Conservation (phyloP, 1,140 invertebrate genomes). For the Drosophila littoralis region DNA sequence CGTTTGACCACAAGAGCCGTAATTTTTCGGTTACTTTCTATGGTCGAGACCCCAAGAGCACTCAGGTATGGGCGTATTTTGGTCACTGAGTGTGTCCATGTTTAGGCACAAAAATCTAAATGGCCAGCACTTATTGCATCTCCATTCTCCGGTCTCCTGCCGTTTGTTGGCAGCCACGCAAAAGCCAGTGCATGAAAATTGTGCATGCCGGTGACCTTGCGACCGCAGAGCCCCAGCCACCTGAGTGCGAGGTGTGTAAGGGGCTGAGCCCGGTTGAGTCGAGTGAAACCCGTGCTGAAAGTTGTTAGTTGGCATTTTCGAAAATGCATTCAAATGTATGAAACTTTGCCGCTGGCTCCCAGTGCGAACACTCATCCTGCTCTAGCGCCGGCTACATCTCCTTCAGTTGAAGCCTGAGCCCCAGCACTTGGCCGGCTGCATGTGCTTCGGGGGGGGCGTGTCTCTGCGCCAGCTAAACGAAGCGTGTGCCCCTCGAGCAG, state of each 20-base stretch:
- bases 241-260: slow-evolving; percentile 31
- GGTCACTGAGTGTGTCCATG: slow-evolving; percentile 21
- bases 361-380: background rate
- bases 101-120: slow-evolving; percentile 43
- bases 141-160: background rate
- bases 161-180: slow-evolving; percentile 15
- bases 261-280: background rate
- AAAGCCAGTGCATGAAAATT: slow-evolving; percentile 21
- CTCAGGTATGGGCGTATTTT: slow-evolving; percentile 20
- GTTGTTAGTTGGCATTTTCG: slow-evolving; percentile 50
- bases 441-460: slow-evolving; percentile 29
- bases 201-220: slow-evolving; percentile 40
- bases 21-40: slow-evolving; percentile 80
- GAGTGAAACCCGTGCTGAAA: slow-evolving; percentile 12
- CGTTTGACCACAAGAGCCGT: slow-evolving; percentile 75
- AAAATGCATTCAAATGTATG: slow-evolving; percentile 56
- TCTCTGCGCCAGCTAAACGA: slow-evolving; percentile 51
- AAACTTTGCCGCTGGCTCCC: slow-evolving; percentile 26
- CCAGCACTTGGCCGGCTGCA: slow-evolving; percentile 20
- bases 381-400: background rate
- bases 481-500: slow-evolving; percentile 42
- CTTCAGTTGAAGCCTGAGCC: slow-evolving; percentile 4
- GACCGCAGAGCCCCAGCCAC: slow-evolving; percentile 28
- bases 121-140: slow-evolving; percentile 43
- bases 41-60: slow-evolving; percentile 24